Evolutionary conservation across 1,140 invertebrate genomes (phyloP).

Genomic region (Drosophila sp.): DNA sequence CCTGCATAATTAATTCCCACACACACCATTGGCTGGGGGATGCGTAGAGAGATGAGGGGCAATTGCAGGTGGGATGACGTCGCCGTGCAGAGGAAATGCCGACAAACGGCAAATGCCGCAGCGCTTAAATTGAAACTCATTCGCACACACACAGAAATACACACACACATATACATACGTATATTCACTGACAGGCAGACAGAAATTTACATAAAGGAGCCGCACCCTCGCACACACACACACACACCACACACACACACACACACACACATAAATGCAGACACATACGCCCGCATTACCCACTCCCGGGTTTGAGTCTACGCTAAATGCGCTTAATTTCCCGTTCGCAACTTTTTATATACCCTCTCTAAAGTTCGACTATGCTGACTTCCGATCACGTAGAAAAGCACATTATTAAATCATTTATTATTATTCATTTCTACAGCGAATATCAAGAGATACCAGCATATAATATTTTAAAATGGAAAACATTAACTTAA

Average conservation of each 20-base stretch:
- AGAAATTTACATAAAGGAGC: conserved; percentile 62
- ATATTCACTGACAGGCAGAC: conserved; percentile 16
- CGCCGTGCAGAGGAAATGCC: conserved; percentile 55
- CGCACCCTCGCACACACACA: conserved; percentile 10
- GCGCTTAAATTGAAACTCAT: conserved; percentile 66
- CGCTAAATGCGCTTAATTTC: conserved; percentile 78
- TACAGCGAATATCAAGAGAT: too few species aligned
- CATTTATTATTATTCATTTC: background rate
- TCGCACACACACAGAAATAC: conserved; percentile 17
- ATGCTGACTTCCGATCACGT: background rate
- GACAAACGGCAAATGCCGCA: conserved; percentile 73
- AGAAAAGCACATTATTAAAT: background rate
- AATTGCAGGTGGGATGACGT: conserved; percentile 54
- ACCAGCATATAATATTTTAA: too few species aligned
- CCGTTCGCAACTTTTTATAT: conserved; percentile 57
- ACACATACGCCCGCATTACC: background rate
- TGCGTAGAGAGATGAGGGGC: background rate
- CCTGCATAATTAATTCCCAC: conserved; percentile 79
- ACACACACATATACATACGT: conserved; percentile 6
- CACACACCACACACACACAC: conserved; percentile 19
- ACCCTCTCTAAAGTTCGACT: conserved; percentile 12
- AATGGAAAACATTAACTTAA: too few species aligned
- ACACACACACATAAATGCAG: background rate
- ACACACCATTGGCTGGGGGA: conserved; percentile 18
- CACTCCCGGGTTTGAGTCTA: conserved; percentile 29